Evolutionary conservation across 2,797 vertebrate species (phyloP).

Genomic region (Bryconaethiops microstoma): DNA sequence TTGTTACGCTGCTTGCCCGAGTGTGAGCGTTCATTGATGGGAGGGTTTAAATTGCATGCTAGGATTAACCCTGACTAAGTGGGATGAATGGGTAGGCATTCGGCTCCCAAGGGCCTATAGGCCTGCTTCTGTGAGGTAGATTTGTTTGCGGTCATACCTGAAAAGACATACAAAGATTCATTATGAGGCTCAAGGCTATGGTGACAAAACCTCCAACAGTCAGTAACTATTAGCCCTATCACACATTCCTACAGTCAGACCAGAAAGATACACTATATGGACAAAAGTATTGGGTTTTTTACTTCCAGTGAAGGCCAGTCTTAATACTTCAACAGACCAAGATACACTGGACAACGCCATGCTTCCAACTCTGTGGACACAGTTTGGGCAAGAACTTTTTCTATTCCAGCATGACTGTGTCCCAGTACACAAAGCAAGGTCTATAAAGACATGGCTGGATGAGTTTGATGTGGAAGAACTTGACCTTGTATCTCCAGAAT

Average conservation of each 20-base stretch:
- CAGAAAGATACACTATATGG: neutral
- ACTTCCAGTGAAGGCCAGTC: no score
- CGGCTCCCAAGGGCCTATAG: slow-evolving; percentile 16
- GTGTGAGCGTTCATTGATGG: slow-evolving; percentile 53
- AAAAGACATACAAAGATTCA: neutral
- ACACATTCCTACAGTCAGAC: neutral
- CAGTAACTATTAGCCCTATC: neutral
- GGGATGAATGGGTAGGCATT: slow-evolving; percentile 45
- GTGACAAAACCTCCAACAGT: neutral
- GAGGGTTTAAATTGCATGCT: slow-evolving; percentile 55
- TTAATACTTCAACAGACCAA: no score
- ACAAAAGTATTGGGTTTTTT: no score
- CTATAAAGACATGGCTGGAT: no score
- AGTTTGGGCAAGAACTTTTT: no score
- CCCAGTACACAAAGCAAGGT: no score
- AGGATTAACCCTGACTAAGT: slow-evolving; percentile 59
- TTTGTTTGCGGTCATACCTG: neutral
- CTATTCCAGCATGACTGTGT: no score
- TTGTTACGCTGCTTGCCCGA: slow-evolving; percentile 53
- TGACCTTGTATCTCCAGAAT: no score
- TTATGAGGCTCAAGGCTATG: no score
- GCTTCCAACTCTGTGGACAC: no score
- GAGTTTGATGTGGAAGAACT: no score
- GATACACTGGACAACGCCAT: no score
- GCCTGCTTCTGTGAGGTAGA: neutral